These are phyloP conservation scores for Rhinolophus sinicus DNA, from an alignment of 2,113 vertebrate species.

Conservation along the genomic window DNA sequence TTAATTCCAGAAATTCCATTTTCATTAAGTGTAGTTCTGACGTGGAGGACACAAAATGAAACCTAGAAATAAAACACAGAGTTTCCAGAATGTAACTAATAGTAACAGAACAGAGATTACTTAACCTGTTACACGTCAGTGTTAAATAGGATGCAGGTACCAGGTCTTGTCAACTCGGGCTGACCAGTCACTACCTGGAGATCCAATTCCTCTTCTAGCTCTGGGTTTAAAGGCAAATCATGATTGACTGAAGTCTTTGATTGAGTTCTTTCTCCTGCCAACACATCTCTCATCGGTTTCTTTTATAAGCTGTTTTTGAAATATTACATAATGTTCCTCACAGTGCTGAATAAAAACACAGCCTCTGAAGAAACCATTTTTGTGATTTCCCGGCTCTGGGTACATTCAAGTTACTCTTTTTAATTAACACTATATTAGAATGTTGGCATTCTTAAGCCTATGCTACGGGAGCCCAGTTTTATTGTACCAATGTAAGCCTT, in stretches of 20 bases:
- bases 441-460: slow-evolving; percentile 46
- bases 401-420: slow-evolving; percentile 47
- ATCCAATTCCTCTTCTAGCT: slow-evolving; percentile 45
- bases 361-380: slow-evolving; percentile 64
- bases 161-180: slow-evolving; percentile 61
- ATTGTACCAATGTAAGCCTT: slow-evolving; percentile 17
- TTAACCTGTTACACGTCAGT: slow-evolving; percentile 56
- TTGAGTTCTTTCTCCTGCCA: slow-evolving; percentile 79
- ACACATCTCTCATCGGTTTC: slow-evolving; percentile 79
- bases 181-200: slow-evolving; percentile 24
- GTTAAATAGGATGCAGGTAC: slow-evolving; percentile 41
- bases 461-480: slow-evolving; percentile 19
- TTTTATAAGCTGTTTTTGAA: slow-evolving; percentile 75
- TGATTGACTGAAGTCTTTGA: slow-evolving; percentile 50
- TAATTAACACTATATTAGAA: slow-evolving; percentile 52
- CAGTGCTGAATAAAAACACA: slow-evolving; percentile 77
- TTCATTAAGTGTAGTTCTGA: slow-evolving; percentile 96
- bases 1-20: slow-evolving; percentile 98
- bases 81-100: slow-evolving; percentile 71
- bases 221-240: slow-evolving; percentile 66
- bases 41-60: slow-evolving; percentile 95
- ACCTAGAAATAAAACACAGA: slow-evolving; percentile 88
- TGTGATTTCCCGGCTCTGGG: slow-evolving; percentile 64
- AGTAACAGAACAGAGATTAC: slow-evolving; percentile 61
- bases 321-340: slow-evolving; percentile 85